Evolutionary conservation across 2,888 invertebrate genomes (phyloP).

Genomic region (Pyrrhosoma nymphula): DNA sequence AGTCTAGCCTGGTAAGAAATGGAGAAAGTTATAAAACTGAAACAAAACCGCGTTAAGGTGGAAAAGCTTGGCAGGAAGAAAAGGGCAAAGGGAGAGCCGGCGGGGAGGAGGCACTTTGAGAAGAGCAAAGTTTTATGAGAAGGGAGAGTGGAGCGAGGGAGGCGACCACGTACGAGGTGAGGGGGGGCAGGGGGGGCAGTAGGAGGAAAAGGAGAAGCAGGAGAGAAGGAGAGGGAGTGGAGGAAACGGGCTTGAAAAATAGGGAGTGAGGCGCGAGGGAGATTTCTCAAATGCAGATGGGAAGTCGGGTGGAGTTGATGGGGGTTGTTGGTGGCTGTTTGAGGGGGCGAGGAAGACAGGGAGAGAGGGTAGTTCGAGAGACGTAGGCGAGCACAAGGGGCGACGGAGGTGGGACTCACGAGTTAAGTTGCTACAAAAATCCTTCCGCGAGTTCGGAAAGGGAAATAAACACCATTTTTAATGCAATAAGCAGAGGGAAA

Average conservation of each 20-base stretch:
- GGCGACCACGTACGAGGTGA: too few relatives aligned
- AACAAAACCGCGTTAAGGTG: background rate
- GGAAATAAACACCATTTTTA: slow-evolving; percentile 52
- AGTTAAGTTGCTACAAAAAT: slow-evolving; percentile 44
- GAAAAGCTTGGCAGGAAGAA: background rate
- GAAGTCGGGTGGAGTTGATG: background rate
- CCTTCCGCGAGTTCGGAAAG: slow-evolving; percentile 10
- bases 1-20: background rate
- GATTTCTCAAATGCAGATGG: slow-evolving; percentile 44
- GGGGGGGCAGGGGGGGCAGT: background rate
- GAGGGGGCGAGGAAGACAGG: too few relatives aligned
- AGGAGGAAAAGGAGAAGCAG: too few relatives aligned
- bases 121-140: background rate
- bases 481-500: slow-evolving; percentile 32
- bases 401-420: background rate
- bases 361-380: background rate
- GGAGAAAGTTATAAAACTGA: background rate
- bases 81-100: background rate
- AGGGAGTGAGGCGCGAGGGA: background rate
- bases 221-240: background rate
- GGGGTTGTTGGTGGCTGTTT: background rate
- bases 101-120: background rate
- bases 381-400: background rate
- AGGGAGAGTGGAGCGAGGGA: background rate
- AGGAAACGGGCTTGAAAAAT: slow-evolving; percentile 20